These are phyloP conservation scores for Diarsia dahlii DNA, from an alignment of 2,888 invertebrate species.

Conservation along the genomic window DNA sequence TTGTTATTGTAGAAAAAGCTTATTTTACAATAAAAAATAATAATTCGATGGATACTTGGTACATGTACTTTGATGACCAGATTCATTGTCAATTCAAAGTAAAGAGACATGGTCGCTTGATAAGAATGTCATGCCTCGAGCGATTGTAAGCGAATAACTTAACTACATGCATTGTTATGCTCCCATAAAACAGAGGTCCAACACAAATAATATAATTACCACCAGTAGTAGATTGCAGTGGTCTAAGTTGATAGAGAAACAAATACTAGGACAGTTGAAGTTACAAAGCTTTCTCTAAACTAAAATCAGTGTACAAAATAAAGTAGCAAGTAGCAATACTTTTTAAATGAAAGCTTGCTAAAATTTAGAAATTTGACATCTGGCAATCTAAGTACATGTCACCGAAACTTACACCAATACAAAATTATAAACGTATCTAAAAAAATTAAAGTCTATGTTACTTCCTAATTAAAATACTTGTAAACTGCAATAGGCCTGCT, in stretches of 20 bases:
- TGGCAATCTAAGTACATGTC: slow-evolving; percentile 33
- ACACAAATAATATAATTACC: neutral
- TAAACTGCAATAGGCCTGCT: slow-evolving; percentile 51
- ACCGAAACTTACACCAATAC: slow-evolving; percentile 33
- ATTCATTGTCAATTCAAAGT: neutral
- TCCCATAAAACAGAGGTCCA: neutral
- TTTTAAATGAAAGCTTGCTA: neutral
- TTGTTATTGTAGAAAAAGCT: slow-evolving; percentile 28
- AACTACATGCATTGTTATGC: neutral
- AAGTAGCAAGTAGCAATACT: neutral
- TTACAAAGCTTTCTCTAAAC: neutral
- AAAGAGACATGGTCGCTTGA: neutral
- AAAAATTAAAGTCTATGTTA: slow-evolving; percentile 25
- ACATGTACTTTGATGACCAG: slow-evolving; percentile 29
- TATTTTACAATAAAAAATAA: slow-evolving; percentile 44
- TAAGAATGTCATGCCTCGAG: neutral
- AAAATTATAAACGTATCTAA: slow-evolving; percentile 27
- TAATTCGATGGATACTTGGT: slow-evolving; percentile 58
- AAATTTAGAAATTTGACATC: neutral
- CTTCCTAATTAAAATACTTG: slow-evolving; percentile 23
- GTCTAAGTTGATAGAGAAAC: neutral
- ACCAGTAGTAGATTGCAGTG: neutral
- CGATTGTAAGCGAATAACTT: neutral
- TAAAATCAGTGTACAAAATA: neutral
- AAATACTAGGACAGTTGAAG: neutral